Conservation (phyloP, 1,140 invertebrate species). For the Brachionus sp. region DNA sequence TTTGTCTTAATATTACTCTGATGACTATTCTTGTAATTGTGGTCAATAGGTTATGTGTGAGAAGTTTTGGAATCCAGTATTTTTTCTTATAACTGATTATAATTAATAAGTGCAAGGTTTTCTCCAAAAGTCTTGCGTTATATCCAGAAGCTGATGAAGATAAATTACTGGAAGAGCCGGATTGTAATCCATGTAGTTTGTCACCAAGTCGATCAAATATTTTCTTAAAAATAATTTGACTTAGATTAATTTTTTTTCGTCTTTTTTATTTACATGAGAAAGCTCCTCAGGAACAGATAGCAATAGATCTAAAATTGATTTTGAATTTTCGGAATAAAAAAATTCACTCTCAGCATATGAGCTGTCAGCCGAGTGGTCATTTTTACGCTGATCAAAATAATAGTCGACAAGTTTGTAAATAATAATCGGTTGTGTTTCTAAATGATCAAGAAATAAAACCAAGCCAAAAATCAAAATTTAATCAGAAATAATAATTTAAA, state of each 20-base stretch:
- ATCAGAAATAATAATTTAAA: not conserved
- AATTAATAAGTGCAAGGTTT: conserved; percentile 4
- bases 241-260: not conserved
- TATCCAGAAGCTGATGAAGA: not conserved
- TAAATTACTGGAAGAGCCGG: not conserved
- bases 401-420: conserved; percentile 17
- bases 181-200: not conserved
- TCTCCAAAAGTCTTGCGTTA: conserved; percentile 4
- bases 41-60: not conserved
- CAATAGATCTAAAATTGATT: conserved; percentile 30
- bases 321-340: not conserved
- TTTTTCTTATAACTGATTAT: not conserved
- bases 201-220: conserved; percentile 27
- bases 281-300: not conserved
- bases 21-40: not conserved
- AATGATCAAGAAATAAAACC: not conserved
- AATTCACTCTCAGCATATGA: conserved; percentile 1
- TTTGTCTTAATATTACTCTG: not conserved
- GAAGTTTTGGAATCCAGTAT: not conserved
- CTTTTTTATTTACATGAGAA: conserved; percentile 18
- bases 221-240: not conserved
- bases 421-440: not conserved
- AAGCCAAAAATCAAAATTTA: not conserved
- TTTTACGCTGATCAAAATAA: not conserved
- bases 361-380: not conserved